Evolutionary conservation across 1,140 invertebrate genomes (phyloP), one percentile per base, ranked within the genome.

Genomic region (Apocrypta bakeri): DNA sequence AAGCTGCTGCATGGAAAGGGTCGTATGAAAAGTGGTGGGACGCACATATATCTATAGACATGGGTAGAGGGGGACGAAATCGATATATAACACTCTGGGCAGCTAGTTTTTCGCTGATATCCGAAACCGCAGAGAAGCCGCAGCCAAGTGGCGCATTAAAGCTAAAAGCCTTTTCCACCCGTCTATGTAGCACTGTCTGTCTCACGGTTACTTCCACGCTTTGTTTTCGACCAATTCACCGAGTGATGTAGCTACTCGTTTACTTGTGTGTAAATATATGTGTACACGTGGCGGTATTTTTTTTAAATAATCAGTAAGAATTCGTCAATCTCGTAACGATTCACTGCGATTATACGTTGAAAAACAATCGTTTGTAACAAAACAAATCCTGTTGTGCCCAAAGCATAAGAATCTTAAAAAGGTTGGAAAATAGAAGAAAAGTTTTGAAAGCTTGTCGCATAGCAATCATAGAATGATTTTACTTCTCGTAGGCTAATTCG

Each of bases 111-210:
- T 76, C 66, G 75, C 75, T 78, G 81, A 78, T 75, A 83, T 78
- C 37, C 56, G 75, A 83, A 78, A 83, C 75, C 75, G 75, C 80
- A 64, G 37, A 69, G 24, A 64, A 69, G 40, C 61, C 72, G 25
- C 75, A 40, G 81, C 68, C 75, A 83, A 83, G 75, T 78, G 75
- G 68, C 81, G 69, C 81, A 83, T 83, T 83, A 78, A 68, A 73
- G 81, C 81, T 83, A 83, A 83, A 83, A 83, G 81, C 75, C 75
- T 83, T 82, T 77, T 69, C 21, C 40, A n/a, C 21, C 73, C 42
- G 33, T 24, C 40, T 33, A 61, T n/a, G 7, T 37, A 48, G 24
- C 24, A 4, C n/a, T n/a, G 4, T 4, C 21, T 21, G 8, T 17
- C 6, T 37, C 48, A 37, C 17, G 40, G n/a, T n/a, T n/a, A n/a